Conservation (phyloP, 2,113 vertebrate species). For the Echinops telfairi region DNA sequence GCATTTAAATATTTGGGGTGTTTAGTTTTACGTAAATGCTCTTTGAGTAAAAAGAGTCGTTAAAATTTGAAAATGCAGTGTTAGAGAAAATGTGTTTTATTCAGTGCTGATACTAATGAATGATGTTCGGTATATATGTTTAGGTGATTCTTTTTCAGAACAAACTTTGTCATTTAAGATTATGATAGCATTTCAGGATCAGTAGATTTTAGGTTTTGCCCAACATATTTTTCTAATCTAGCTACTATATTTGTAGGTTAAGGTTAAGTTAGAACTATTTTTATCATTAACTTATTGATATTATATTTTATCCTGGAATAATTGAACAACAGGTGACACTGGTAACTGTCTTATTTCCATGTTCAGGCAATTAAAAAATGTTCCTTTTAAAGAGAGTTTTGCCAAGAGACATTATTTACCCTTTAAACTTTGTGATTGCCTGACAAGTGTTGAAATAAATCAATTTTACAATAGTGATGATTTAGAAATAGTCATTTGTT, state of each 20-base stretch:
- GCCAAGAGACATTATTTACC: not conserved
- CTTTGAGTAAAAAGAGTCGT: not conserved
- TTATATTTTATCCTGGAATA: not conserved
- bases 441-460: not conserved
- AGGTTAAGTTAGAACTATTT: conserved; percentile 6
- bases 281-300: not conserved
- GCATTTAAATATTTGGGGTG: too few species aligned
- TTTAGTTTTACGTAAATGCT: not conserved
- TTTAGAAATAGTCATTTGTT: not conserved
- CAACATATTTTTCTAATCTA: not conserved
- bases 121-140: not conserved
- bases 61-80: not conserved
- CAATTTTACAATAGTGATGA: not conserved
- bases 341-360: not conserved
- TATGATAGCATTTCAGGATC: too few species aligned
- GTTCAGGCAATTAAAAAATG: not conserved
- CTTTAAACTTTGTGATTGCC: not conserved
- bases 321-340: not conserved
- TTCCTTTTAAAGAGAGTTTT: not conserved
- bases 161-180: not conserved
- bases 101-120: not conserved
- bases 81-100: conserved; percentile 13
- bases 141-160: not conserved
- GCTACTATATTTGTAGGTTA: not conserved
- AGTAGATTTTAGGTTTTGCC: too few species aligned